Base-by-base conservation (phyloP, 2,888 invertebrate genomes). In the Orthosia cruda region DNA sequence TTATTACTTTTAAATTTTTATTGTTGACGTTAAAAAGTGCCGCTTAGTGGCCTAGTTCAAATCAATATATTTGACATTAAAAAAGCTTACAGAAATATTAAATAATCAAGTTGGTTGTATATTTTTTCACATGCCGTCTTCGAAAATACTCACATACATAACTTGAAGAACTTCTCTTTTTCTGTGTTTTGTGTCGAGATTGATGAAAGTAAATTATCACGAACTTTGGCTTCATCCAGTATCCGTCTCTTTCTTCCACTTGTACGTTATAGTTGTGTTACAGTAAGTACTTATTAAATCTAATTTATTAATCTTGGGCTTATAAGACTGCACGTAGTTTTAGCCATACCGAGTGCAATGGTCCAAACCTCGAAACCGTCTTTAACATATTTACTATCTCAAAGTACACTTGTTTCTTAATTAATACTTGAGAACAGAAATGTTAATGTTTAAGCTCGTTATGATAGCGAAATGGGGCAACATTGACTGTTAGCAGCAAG, bases 371-470 rank as follows among this genome's bases (percentile, higher is more conserved):
- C 15, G 9, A 18, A 45, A 45, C 2, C 23, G 55, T 63, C 12
- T 50, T 73, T 57, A 15, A 72, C 26, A 40, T 47, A 58, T 59
- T 40, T n/a, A 63, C 16, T 52, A 79, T 68, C 59, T 47, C 52
- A 26, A 57, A 55, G 54, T 47, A 55, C 7, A 54, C 64, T 76
- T 55, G 64, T 69, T 74, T 57, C n/a, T 68, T 75, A 68, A 71
- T 71, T 16, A 68, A 54, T 80, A 68, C 71, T 71, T 80, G 32
- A 54, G 57, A 71, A 58, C 52, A 62, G 40, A 55, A 80, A 62
- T 50, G 52, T 68, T 75, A 71, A 80, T 75, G 59, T 5, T 32
- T 12, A 52, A 55, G 49, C 80, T 80, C 80, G 63, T 80, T 80
- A 71, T 64, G 64, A 75, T 80, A 80, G 80, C 47, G 57, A 65